A percentile compares a stretch with the other conserved stretches of the same genome.
phyloP scores from a whole-genome alignment of 2,888 invertebrate species.

The Xylota segnis region DNA sequence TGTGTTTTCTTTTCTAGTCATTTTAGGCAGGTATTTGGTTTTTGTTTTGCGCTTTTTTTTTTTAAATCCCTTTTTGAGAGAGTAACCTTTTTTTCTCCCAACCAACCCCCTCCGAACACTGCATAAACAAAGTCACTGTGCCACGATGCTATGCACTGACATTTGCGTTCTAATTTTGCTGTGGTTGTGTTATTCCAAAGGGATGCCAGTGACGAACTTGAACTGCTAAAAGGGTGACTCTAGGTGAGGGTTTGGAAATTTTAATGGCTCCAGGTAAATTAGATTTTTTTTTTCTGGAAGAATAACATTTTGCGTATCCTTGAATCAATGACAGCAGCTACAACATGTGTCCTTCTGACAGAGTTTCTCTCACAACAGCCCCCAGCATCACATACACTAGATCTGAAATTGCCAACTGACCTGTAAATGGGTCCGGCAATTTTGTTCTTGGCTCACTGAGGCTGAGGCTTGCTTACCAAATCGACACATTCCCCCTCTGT shows the following conservation, averaged over 20 bases:
- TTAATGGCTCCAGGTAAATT: constrained; percentile 52
- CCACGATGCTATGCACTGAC: constrained; percentile 4
- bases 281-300: constrained; percentile 12
- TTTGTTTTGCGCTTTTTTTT: neutral
- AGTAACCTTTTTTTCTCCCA: neutral
- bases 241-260: constrained; percentile 5
- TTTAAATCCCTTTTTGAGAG: neutral
- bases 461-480: constrained; percentile 40
- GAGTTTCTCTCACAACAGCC: constrained; percentile 33
- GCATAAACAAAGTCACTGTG: neutral
- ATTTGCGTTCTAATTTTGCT: constrained; percentile 23
- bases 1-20: neutral
- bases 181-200: neutral
- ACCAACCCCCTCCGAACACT: neutral
- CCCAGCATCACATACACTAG: constrained; percentile 6
- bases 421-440: constrained; percentile 63
- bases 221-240: constrained; percentile 12
- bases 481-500: constrained; percentile 15
- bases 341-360: constrained; percentile 25
- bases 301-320: constrained; percentile 57
- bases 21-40: neutral
- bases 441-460: constrained; percentile 24
- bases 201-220: constrained; percentile 3
- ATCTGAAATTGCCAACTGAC: constrained; percentile 71
- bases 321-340: constrained; percentile 31